Base-by-base conservation (phyloP, 2,888 invertebrate species). In the Trypoxylon attenuatum region DNA sequence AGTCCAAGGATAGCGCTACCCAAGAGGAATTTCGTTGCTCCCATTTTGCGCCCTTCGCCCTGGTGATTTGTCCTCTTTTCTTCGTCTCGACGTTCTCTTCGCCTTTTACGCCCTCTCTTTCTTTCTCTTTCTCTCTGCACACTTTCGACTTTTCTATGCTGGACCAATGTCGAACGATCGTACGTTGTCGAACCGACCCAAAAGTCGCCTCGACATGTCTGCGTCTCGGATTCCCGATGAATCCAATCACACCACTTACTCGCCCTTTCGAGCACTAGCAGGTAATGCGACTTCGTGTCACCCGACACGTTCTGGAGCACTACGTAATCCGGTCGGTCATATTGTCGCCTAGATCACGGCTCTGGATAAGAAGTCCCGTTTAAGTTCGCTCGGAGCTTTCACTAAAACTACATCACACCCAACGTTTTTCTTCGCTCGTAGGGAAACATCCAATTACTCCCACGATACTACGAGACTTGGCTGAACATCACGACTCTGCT, bases 1-100 rank as follows among this genome's bases (percentile, higher is more conserved):
- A 87, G 78, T 71, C 83, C 83, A 42, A 86, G 82, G 73, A 86
- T 80, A 68, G 80, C 82, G 71, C 82, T 75, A 71, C 80, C 80
- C 58, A 85, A 75, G 64, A 84, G 75, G 58, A 85, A 78, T 75
- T 78, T 79, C 73, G 81, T 76, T 70, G 83, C 80, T 76, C 80
- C 82, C 85, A 83, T 84, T 78, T 78, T 84, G 76, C 60, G 71
- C 58, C 53, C 22, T 47, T 58, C 63, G 33, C 53, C 46, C 49
- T 57, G 42, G 42, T 25, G 47, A 42, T 50, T 47, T 56, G 49
- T 51, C n/a, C n/a, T n/a, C n/a, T n/a, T n/a, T n/a, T n/a, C n/a
- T n/a, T n/a, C n/a, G n/a, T n/a, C n/a, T n/a, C 59, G 27, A 23
- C 42, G 13, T 27, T 33, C 21, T 25, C 13, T 25, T 33, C 39